Base-by-base conservation (phyloP, 2,888 invertebrate species). In the Drosophila subquinaria region DNA sequence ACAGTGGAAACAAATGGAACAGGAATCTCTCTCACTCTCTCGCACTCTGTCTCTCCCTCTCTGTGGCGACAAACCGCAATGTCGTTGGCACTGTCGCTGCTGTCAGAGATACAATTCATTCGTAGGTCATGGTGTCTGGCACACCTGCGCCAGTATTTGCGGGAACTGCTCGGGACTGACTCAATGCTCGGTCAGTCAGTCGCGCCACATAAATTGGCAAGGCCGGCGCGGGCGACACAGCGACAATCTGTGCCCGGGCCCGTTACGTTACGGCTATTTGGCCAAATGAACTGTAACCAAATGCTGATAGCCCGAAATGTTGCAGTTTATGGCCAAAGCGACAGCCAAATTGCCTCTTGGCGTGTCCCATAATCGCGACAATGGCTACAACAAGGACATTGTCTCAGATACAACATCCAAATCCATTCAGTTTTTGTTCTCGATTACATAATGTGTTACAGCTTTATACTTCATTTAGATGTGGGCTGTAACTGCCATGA, bases 271-370 rank as follows among this genome's bases (percentile, higher is more conserved):
- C 72, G 65, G 73, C 66, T 75, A 67, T 73, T 69, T 84, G 82
- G 82, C 66, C 77, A 89, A 86, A 87, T 83, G 89, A 84, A 85
- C 77, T 79, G 77, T 82, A 86, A 79, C 73, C 86, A 89, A 89
- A 88, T 82, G 84, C 89, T 87, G 82, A 89, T 87, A 89, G 84
- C 84, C 84, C 76, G 61, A 74, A 89, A 84, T 84, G 73, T 76
- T 89, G 79, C 72, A 79, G 70, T 87, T 89, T 88, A 86, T 88
- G 78, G 69, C 66, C 77, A 69, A 30, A 60, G 59, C 80, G 72
- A 66, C 77, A 69, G 88, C 88, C 80, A 83, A 83, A 88, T 88
- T 73, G 82, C 77, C 82, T 77, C 65, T 83, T 88, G 86, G 80
- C 82, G 66, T 85, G 75, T 67, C 64, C 69, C 74, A 85, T 78